A percentile compares a stretch with the other conserved stretches of the same genome.
Evolutionary conservation across 2,888 invertebrate species (phyloP).

Genomic region (Drosophila mimetica): DNA sequence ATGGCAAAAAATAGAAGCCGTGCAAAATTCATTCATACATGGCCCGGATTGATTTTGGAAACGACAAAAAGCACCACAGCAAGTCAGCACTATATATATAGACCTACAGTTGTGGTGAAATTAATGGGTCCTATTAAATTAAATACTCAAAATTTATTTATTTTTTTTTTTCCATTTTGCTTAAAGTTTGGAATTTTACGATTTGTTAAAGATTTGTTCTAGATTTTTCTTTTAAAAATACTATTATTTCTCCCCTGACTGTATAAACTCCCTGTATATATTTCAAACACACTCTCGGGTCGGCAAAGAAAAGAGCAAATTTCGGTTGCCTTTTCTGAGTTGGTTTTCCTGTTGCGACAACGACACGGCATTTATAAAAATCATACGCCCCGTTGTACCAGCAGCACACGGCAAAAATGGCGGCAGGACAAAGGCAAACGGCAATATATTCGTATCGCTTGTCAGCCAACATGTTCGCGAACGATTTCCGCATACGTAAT

Average conservation of each 20-base stretch:
- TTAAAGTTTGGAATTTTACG: no score
- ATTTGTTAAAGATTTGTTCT: no score
- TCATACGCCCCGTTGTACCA: constrained; percentile 77
- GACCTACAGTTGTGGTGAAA: background rate
- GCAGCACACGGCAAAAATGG: constrained; percentile 56
- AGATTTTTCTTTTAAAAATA: no score
- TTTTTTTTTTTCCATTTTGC: no score
- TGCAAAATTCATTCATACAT: constrained; percentile 70
- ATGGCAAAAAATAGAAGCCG: constrained; percentile 69
- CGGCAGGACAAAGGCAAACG: constrained; percentile 52
- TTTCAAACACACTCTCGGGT: constrained; percentile 38
- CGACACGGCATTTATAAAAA: constrained; percentile 77
- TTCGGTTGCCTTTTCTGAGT: constrained; percentile 62
- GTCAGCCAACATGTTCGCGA: constrained; percentile 52
- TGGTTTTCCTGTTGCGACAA: constrained; percentile 66
- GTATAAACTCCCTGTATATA: constrained; percentile 21
- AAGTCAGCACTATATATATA: constrained; percentile 17
- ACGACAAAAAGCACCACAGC: constrained; percentile 35
- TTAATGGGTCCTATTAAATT: background rate
- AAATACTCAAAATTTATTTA: no score
- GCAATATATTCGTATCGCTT: constrained; percentile 74
- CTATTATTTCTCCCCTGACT: background rate
- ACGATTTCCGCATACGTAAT: constrained; percentile 65
- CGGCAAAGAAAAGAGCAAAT: constrained; percentile 57
- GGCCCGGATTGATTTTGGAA: constrained; percentile 68